Base-by-base conservation (phyloP, 2,113 vertebrate genomes). In the Zapus hudsonius region DNA sequence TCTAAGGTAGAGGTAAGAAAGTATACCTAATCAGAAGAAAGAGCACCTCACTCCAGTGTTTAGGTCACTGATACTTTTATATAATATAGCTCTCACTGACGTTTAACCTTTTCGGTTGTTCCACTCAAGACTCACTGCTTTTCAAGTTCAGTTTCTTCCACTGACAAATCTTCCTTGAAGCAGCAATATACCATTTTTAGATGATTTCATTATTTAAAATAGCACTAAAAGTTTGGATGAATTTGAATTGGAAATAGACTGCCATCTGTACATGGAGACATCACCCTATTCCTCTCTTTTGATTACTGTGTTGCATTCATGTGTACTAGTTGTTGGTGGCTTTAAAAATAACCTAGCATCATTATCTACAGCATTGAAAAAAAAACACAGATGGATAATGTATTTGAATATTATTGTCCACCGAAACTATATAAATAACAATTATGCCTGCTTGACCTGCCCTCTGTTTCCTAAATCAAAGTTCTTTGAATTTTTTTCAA, bases 11-110 rank as follows among this genome's bases (percentile, higher is more conserved):
- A 73, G 20, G 64, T 87, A 84, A 93, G 67, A 93, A 89, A 87
- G 61, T 92, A 87, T 73, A 91, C 33, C 93, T 95, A 96, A 94
- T 96, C 94, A 94, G 74, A 96, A 80, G 88, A 79, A 96, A 94
- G 74, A 47, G 52, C 33, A 94, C 55, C 73, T 92, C 79, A 19
- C 40, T 73, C 80, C 5, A 44, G 0, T 89, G 52, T 91, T 96
- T 87, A 83, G 57, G 63, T 92, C 86, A 79, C 47, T 74, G 64
- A 85, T 7, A 83, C 40, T 78, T 94, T 78, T 23, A 75, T 85
- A 67, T 38, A 82, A 76, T 92, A 90, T 86, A 92, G 59, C 70
- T 88, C 9, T 90, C 61, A 11, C 59, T 83, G 42, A 78, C 70
- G 63, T 38, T 94, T 96, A 89, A 27, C 84, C 75, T 81, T 52